Evolutionary conservation across 2,797 vertebrate genomes (phyloP).

Genomic region (Falco concolor): DNA sequence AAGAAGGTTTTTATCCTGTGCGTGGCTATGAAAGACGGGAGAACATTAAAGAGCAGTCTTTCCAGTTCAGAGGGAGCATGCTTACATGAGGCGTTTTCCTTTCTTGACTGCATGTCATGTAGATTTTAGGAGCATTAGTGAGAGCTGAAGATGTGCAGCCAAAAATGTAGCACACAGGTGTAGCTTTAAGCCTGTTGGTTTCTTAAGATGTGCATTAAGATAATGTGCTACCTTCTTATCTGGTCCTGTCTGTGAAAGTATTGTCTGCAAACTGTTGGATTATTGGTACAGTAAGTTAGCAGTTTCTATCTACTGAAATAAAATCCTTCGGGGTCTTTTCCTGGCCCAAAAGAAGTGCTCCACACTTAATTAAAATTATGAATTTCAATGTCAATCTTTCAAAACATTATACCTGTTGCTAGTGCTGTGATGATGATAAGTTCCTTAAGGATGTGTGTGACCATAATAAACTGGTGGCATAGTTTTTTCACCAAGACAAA

Average conservation of each 20-base stretch:
- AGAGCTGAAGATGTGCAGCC: neutral
- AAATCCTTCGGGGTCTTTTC: neutral
- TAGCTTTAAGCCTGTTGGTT: conserved; percentile 1
- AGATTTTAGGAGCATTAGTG: neutral
- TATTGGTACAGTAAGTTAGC: neutral
- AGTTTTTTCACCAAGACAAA: neutral
- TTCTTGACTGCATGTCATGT: neutral
- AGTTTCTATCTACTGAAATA: neutral
- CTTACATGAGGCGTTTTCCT: neutral
- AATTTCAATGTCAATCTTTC: neutral
- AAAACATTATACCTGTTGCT: neutral
- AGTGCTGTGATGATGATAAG: neutral
- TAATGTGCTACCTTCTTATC: neutral
- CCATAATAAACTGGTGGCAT: neutral
- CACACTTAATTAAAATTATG: conserved; percentile 28
- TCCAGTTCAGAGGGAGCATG: neutral
- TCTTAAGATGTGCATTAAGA: neutral
- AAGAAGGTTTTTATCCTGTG: neutral
- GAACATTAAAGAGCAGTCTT: neutral
- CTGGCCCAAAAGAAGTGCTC: neutral
- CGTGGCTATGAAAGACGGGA: neutral
- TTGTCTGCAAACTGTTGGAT: neutral
- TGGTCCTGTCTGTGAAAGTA: neutral
- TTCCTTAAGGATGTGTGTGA: neutral
- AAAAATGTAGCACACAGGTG: neutral